These are phyloP conservation scores for Odontamblyopus lacepedii DNA, from an alignment of 2,797 vertebrate species.

Conservation along the genomic window DNA sequence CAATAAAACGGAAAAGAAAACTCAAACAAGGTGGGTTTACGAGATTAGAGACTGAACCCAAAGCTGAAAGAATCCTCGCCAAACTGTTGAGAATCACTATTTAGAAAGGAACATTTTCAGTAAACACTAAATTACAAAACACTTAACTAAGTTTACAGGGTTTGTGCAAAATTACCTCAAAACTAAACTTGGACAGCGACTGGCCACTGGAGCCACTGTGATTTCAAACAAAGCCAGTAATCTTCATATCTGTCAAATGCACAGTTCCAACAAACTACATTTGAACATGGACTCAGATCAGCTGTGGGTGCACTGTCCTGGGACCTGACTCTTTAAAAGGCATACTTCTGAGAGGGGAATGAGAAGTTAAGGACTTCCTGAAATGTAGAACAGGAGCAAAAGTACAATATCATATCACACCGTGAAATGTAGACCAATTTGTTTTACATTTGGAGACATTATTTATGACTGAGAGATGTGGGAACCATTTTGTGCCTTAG, in stretches of 20 bases:
- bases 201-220: not conserved
- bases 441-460: not conserved
- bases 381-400: not conserved
- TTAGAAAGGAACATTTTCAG: constrained; percentile 3
- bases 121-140: constrained; percentile 16
- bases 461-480: not conserved
- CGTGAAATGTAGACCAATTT: not conserved
- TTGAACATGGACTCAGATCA: not conserved
- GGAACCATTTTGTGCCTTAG: not conserved
- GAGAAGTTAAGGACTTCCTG: not conserved
- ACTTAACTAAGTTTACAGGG: not conserved
- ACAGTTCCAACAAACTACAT: not conserved
- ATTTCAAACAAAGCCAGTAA: not conserved
- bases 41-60: constrained; percentile 3
- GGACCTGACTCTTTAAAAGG: constrained; percentile 40
- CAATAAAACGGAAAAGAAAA: constrained; percentile 4
- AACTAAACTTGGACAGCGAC: constrained; percentile 4
- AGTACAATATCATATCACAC: not conserved
- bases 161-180: constrained; percentile 6
- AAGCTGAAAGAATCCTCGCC: not conserved
- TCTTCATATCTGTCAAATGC: constrained; percentile 8
- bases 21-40: not conserved
- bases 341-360: constrained; percentile 43
- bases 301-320: not conserved
- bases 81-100: constrained; percentile 1